Conservation (phyloP, 1,140 invertebrate species). For the Hermatobates lingyangjiaoensis region DNA sequence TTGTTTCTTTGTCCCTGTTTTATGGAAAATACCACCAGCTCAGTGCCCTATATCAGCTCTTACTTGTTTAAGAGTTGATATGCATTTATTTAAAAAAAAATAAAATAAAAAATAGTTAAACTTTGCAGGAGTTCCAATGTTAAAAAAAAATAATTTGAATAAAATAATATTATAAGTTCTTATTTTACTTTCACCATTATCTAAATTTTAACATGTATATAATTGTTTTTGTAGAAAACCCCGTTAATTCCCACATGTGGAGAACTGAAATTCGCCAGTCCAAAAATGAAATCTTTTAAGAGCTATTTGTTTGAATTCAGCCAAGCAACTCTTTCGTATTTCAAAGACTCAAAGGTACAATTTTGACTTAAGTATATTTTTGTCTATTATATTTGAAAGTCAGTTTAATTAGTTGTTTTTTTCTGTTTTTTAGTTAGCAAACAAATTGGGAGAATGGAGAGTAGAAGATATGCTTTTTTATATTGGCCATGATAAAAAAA, state of each 20-base stretch:
- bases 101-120: neutral
- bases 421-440: too few relatives aligned
- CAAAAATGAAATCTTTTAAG: conserved; percentile 53
- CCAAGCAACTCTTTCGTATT: conserved; percentile 54
- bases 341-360: conserved; percentile 52
- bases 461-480: too few relatives aligned
- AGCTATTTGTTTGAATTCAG: conserved; percentile 57
- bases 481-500: too few relatives aligned
- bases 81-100: neutral
- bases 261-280: conserved; percentile 61
- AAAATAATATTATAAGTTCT: neutral
- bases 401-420: too few relatives aligned
- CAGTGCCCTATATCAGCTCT: too few relatives aligned
- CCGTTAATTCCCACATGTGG: conserved; percentile 37
- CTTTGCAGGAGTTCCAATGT: neutral
- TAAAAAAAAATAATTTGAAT: conserved; percentile 11
- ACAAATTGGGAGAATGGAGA: too few relatives aligned
- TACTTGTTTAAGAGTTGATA: neutral
- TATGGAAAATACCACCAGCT: too few relatives aligned
- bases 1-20: too few relatives aligned
- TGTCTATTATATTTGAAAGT: too few relatives aligned
- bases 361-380: conserved; percentile 22
- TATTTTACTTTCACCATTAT: neutral
- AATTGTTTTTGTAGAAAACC: conserved; percentile 25
- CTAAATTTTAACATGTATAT: neutral